Percentiles rank a stretch among this genome's conserved stretches.
Conservation (phyloP, 1,140 invertebrate genomes). For the Gonatopus flavifemur region DNA sequence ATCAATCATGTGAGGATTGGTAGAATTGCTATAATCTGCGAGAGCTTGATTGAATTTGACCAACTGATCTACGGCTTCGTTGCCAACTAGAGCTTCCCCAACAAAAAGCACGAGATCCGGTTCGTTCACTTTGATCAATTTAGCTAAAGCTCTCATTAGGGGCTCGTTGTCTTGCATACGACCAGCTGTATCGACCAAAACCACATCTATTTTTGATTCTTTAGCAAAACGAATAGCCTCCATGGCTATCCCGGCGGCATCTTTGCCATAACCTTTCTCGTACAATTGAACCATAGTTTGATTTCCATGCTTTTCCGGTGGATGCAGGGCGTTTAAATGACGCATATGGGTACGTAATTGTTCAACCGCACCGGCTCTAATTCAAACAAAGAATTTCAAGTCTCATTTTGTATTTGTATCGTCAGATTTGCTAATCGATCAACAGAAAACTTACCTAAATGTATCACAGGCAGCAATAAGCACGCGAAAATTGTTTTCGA, state of each 20-base stretch:
- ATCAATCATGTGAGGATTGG: conserved; percentile 91
- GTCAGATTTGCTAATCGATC: not conserved
- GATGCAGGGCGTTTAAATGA: conserved; percentile 93
- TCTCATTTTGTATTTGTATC: not conserved
- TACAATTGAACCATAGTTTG: conserved; percentile 89
- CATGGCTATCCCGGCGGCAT: conserved; percentile 96
- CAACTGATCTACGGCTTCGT: conserved; percentile 98
- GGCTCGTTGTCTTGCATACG: conserved; percentile 99
- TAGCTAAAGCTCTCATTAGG: conserved; percentile 93
- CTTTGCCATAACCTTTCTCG: conserved; percentile 98
- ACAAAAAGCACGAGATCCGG: conserved; percentile 98
- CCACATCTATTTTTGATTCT: conserved; percentile 84
- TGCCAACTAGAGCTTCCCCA: conserved; percentile 98
- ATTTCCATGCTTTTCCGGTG: conserved; percentile 70
- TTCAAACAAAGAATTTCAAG: conserved; percentile 1
- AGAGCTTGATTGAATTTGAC: conserved; percentile 98
- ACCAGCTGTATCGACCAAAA: conserved; percentile 96
- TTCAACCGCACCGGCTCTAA: conserved; percentile 95
- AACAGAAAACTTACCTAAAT: conserved; percentile 71
- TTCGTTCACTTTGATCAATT: conserved; percentile 86
- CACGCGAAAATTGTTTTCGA: conserved; percentile 95
- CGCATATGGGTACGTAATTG: conserved; percentile 94
- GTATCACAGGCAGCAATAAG: conserved; percentile 99
- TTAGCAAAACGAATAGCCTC: conserved; percentile 90
- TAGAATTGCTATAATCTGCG: conserved; percentile 80